Evolutionary conservation across 2,113 vertebrate genomes (phyloP), one percentile per base, ranked within the genome.

Genomic region (Chaetodon auriga): DNA sequence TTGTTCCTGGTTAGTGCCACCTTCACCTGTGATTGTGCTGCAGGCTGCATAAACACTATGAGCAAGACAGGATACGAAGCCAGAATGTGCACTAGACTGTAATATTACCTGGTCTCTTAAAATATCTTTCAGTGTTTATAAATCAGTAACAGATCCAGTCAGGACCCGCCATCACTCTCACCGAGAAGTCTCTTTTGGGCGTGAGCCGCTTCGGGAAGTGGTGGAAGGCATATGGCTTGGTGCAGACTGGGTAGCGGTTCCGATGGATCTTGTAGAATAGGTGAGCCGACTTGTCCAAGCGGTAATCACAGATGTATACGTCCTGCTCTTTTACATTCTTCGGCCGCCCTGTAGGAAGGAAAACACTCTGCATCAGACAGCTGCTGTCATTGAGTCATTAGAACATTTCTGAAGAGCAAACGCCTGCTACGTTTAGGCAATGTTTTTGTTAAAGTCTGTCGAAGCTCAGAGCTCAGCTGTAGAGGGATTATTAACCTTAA

Each of bases 251-350:
- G 71, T 96, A 99, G 38, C 97, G 98, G 83, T 99, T 99, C 0
- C 98, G 97, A 91, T 99, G 98, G 91, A 99, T 99, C 96, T 99
- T 99, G 95, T 99, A 99, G 91, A 99, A 99, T 75, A 99, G 96
- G 85, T 99, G 98, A 51, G 98, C 98, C 0, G 98, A 99, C 90
- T 99, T 99, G 92, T 99, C 98, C 53, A 99, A 96, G 72, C 98
- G 97, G 80, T 99, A 99, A 78, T 99, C 98, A 60, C 98, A 99
- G 91, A 99, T 99, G 87, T 98, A 99, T 0, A 99, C 98, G 1
- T 99, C 97, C 90, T 97, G 97, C 81, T 99, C 98, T 86, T 98
- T 99, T 66, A 97, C 97, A 0, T 97, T 97, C 87, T 99, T 99
- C 0, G 98, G 98, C 86, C 98, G 96, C 78, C 98, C 98, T 99